Evolutionary conservation across 1,140 invertebrate species (phyloP), one percentile per base, ranked within the genome.

Genomic region (Drosophila gunungcola): DNA sequence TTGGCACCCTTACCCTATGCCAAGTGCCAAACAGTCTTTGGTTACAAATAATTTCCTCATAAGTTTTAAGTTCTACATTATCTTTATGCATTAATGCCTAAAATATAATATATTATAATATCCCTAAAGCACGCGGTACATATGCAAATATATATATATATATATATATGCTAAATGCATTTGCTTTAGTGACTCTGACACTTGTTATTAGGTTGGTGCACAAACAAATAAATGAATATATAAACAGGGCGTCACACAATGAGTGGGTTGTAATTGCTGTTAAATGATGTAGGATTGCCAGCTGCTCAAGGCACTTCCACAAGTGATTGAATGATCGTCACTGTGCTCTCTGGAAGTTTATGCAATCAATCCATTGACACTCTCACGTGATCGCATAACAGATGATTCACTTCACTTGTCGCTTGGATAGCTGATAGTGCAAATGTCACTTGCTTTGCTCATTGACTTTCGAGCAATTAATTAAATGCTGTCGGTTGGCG

Each of bases 201-300:
- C 51, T 70, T 36, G 42, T 48, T 69, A 56, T 69, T 38, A 29
- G 36, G 65, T 34, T 70, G 42, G 29, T 34, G 48, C 62, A 68
- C 62, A 68, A 67, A 32, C 63, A 54, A 69, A 21, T 29, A 11
- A 10, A 43, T 45, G 25, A 54, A 62, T 54, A 73, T 62, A 54
- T 48, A 34, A 25, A 39, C 39, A 61, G 54, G 41, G 70, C 36
- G 34, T 7, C 10, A 32, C 57, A 27, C 36, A 73, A 54, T 64
- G 70, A 34, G 72, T 75, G 73, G 73, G 61, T 9, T 42, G 46
- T 75, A 67, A 75, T 75, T 67, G 73, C 61, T 67, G 72, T 11
- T 67, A 65, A 75, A 48, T 67, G 72, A 75, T 75, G 61, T 75
- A 48, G 61, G 73, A 53, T 58, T 56, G 45, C 45, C 73, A 75